phyloP scores from a whole-genome alignment of 2,113 vertebrate species.

The Regulus satrapa region DNA sequence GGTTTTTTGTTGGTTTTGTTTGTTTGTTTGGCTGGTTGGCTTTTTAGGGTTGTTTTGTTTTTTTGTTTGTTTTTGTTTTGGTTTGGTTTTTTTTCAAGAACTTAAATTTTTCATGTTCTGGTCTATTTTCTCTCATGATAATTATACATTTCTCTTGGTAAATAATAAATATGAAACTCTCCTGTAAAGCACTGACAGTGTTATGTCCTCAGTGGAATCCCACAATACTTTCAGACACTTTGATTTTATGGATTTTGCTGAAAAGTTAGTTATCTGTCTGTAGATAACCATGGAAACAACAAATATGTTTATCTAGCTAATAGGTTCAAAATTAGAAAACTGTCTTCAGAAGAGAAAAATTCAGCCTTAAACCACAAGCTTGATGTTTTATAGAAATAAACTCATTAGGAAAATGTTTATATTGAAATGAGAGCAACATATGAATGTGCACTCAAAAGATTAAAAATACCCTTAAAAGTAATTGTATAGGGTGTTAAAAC shows the following conservation, averaged over 20 bases:
- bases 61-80: too few relatives aligned
- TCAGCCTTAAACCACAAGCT: background rate
- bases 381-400: background rate
- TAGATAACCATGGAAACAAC: slow-evolving; percentile 21
- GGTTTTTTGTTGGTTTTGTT: too few relatives aligned
- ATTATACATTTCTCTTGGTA: slow-evolving; percentile 2
- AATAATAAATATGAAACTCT: slow-evolving; percentile 30
- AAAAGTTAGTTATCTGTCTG: background rate
- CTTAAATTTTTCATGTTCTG: background rate
- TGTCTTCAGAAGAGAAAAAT: background rate
- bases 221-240: background rate
- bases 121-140: slow-evolving; percentile 9
- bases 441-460: background rate
- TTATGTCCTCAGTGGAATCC: background rate
- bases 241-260: background rate
- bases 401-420: background rate
- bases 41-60: too few relatives aligned
- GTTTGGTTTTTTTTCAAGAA: background rate
- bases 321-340: slow-evolving; percentile 31
- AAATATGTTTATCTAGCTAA: background rate
- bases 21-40: too few relatives aligned
- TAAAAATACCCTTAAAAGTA: background rate
- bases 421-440: background rate
- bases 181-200: background rate
- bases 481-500: background rate